Percentiles rank a stretch among this genome's conserved stretches.
These are phyloP conservation scores for Drosophila busckii DNA, from an alignment of 1,140 invertebrate species.

Conservation along the genomic window DNA sequence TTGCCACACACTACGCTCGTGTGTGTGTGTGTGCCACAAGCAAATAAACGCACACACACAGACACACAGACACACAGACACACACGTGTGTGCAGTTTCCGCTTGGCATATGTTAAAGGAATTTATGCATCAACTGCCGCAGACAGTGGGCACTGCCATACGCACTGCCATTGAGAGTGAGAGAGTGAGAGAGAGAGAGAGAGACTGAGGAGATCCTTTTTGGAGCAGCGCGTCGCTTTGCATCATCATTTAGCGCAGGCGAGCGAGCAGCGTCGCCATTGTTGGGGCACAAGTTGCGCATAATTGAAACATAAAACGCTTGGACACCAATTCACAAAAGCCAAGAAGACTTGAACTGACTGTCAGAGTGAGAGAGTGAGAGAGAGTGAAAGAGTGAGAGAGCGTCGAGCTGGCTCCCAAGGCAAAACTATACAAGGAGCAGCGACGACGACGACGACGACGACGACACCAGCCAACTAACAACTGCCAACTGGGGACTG, in stretches of 20 bases:
- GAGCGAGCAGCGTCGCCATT: constrained; percentile 52
- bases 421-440: too few relatives aligned
- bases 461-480: too few relatives aligned
- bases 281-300: constrained; percentile 73
- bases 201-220: constrained; percentile 15
- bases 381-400: not conserved
- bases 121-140: constrained; percentile 64
- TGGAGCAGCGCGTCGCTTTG: constrained; percentile 46
- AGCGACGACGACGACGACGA: too few relatives aligned
- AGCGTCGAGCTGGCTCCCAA: too few relatives aligned
- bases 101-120: constrained; percentile 46
- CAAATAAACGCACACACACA: constrained; percentile 22
- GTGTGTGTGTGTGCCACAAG: constrained; percentile 11
- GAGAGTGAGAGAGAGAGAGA: too few relatives aligned
- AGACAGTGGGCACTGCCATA: constrained; percentile 32
- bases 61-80: constrained; percentile 6
- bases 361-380: constrained; percentile 5
- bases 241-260: constrained; percentile 60
- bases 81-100: constrained; percentile 3
- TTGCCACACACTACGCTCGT: too few relatives aligned
- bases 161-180: not conserved
- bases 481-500: too few relatives aligned
- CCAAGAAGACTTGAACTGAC: constrained; percentile 15
- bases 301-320: constrained; percentile 77
- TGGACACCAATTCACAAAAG: constrained; percentile 76